Evolutionary conservation across 2,797 vertebrate species (phyloP).

Genomic region (Agapornis canus): DNA sequence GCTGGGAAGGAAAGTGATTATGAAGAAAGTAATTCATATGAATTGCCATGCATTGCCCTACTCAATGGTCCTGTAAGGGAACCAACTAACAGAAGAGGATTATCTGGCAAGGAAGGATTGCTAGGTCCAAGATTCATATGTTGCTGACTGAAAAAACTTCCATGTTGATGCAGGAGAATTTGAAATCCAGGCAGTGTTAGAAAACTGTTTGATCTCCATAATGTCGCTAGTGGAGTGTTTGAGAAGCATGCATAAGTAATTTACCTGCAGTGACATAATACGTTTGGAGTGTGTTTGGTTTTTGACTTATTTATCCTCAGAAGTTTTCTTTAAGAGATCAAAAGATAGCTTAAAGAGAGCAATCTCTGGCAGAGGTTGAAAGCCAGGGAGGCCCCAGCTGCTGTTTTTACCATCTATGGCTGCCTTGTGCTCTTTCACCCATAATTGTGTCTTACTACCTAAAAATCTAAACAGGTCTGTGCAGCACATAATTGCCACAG

Average conservation of each 20-base stretch:
- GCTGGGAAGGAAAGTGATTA: rapidly evolving
- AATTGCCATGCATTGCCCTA: background rate
- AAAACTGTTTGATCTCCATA: background rate
- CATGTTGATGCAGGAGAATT: background rate
- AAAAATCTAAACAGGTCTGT: background rate
- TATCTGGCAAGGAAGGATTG: background rate
- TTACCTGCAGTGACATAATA: background rate
- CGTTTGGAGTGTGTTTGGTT: background rate
- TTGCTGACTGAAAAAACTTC: background rate
- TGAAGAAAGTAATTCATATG: background rate
- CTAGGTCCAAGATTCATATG: background rate
- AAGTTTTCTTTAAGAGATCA: conserved; percentile 26
- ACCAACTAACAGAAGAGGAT: background rate
- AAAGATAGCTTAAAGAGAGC: background rate
- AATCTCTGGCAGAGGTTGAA: background rate
- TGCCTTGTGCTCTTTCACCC: background rate
- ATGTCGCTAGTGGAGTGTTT: background rate
- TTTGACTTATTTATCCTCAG: background rate
- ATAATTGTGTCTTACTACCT: background rate
- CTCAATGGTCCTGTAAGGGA: background rate
- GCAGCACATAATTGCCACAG: background rate
- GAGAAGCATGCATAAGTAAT: background rate
- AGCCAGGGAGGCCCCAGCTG: conserved; percentile 24
- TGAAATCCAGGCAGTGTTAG: background rate
- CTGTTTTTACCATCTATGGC: background rate